phyloP scores from a whole-genome alignment of 2,797 vertebrate genomes.

The Orestias chungarensis region DNA sequence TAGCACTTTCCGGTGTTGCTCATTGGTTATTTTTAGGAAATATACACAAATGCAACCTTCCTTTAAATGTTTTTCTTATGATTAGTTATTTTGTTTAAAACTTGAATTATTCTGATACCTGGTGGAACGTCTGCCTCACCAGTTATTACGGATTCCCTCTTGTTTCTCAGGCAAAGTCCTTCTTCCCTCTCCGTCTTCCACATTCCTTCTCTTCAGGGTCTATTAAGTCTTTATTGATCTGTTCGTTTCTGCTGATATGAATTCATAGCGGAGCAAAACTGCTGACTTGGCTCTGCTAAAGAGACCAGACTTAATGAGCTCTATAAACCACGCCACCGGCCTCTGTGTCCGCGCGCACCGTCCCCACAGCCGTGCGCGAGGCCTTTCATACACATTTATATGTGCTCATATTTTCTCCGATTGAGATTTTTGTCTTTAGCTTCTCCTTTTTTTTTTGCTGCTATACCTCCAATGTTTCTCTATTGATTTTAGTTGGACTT shows the following conservation, averaged over 20 bases:
- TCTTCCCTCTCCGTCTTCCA: slow-evolving; percentile 62
- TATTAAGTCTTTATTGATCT: slow-evolving; percentile 86
- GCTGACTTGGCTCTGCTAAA: slow-evolving; percentile 81
- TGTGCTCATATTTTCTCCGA: slow-evolving; percentile 39
- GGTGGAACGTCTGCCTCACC: slow-evolving; percentile 1
- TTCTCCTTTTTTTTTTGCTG: slow-evolving; percentile 52
- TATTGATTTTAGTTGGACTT: slow-evolving; percentile 29
- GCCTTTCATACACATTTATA: slow-evolving; percentile 20
- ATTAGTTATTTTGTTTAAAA: not conserved
- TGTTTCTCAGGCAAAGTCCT: slow-evolving; percentile 38
- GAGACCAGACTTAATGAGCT: slow-evolving; percentile 79
- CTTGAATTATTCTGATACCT: not conserved
- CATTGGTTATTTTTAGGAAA: not conserved
- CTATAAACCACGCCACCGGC: slow-evolving; percentile 72
- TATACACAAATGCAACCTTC: not conserved
- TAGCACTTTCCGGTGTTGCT: not conserved
- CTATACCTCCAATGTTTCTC: slow-evolving; percentile 44
- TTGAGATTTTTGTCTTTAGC: slow-evolving; percentile 63
- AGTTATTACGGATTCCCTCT: slow-evolving; percentile 24
- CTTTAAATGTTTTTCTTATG: not conserved
- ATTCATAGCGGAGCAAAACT: slow-evolving; percentile 81
- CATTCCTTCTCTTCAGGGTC: slow-evolving; percentile 76
- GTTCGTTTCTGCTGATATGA: slow-evolving; percentile 84
- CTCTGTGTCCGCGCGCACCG: slow-evolving; percentile 39
- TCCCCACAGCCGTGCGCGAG: slow-evolving; percentile 31